Evolutionary conservation across 1,140 invertebrate genomes (phyloP), one percentile per base, ranked within the genome.

Genomic region (Calosoma granatense): DNA sequence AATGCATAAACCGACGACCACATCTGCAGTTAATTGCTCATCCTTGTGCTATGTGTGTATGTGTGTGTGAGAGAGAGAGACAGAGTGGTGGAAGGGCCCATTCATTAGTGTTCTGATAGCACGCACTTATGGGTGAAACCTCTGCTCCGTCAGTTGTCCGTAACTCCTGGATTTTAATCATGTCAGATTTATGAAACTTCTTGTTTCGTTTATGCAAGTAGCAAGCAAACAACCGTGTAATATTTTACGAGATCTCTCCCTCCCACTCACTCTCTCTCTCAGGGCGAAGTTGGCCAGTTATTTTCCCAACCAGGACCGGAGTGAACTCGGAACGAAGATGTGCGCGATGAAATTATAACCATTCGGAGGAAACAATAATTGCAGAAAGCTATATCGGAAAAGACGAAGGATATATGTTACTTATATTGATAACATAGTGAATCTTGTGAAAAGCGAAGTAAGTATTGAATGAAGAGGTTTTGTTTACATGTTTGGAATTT

Each of bases 111-210:
- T 47, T 17, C 41, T 47, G 41, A 47, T 47, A 47, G 41, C 41
- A 47, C 41, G 41, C 41, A 47, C 41, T 47, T 47, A 47, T 17
- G 6, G 26, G n/a, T n/a, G 6, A 36, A 47, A 17, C 41, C 4
- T 17, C 9, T 3, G 41, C 15, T 12, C 17, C 41, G 41, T 47
- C 41, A 47, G 41, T 47, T 47, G 41, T 47, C 41, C 41, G 41
- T 47, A 47, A 47, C 41, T 47, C 41, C 17, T 17, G 41, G 41
- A 47, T 47, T 47, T 47, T 47, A 47, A 47, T 47, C 41, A 47
- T 47, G 41, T 47, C 41, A 47, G 41, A 47, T 47, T 47, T 47
- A 47, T 47, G 41, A 47, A 47, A 6, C 9, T 17, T 47, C 15
- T 17, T 47, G 41, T 47, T 47, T 17, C 41, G 9, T 47, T 47